phyloP scores from a whole-genome alignment of 2,797 vertebrate species.

The Spinus olivaceus region DNA sequence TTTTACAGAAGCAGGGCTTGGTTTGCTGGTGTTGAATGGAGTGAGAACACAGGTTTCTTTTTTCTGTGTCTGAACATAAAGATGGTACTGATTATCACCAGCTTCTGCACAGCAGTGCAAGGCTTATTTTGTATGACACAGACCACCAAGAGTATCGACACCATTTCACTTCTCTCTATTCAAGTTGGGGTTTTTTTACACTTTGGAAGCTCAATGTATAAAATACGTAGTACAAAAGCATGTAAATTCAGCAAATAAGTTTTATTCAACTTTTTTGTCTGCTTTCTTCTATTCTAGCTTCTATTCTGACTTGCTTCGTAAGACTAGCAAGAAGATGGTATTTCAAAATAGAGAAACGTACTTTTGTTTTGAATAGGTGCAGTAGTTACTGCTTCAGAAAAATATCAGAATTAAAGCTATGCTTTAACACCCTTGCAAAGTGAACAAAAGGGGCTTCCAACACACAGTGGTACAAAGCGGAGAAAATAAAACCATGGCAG shows the following conservation, averaged over 20 bases:
- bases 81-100: background rate
- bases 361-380: background rate
- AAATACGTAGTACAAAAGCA: background rate
- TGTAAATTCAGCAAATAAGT: background rate
- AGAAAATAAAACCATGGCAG: background rate
- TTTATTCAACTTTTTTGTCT: background rate
- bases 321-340: background rate
- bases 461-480: background rate
- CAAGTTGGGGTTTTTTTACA: accelerated
- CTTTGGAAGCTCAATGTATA: background rate
- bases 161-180: background rate
- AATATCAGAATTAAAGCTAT: background rate
- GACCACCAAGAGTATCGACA: background rate
- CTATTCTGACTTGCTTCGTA: background rate
- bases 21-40: background rate
- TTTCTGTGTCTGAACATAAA: slow-evolving; percentile 3
- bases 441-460: background rate
- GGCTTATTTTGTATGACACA: background rate
- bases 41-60: background rate
- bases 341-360: background rate
- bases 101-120: background rate
- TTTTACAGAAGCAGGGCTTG: background rate
- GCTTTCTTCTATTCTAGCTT: background rate
- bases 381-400: background rate
- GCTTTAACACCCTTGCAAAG: background rate